Evolutionary conservation across 2,113 vertebrate genomes (phyloP), one percentile per base, ranked within the genome.

Genomic region (Equus przewalskii): DNA sequence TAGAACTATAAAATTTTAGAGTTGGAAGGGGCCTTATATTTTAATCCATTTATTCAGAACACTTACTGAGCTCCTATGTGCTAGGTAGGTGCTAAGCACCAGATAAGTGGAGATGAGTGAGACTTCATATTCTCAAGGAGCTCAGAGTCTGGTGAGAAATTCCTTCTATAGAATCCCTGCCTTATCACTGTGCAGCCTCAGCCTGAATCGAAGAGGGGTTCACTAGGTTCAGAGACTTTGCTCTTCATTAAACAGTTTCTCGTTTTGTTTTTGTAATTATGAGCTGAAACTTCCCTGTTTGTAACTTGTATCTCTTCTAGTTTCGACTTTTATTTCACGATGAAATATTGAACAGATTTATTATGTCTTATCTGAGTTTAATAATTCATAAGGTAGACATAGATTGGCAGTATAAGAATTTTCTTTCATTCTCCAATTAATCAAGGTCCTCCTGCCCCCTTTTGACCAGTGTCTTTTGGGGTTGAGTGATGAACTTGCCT

Each of bases 401-500:
- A 51, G 46, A 80, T 58, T 26, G 70, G 12, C 10, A 79, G 24
- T 54, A 22, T 64, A 70, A 89, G 33, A 70, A 86, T 86, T 95
- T 85, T 86, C 22, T 94, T 91, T 94, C 51, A 41, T 54, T 73
- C 4, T 69, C 5, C 51, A 90, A 7, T 26, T 70, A 65, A 64
- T 89, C n/a, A 91, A 44, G n/a, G 65, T 4, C 10, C 30, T 13
- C n/a, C 19, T 1, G 12, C 30, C 15, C 12, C 62, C 46, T 12
- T 51, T 30, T n/a, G 19, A 26, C 75, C 30, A 28, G 33, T 72
- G 12, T 81, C 19, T 51, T 97, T 60, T 89, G 99, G 99, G 99
- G 99, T 97, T 99, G 96, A 98, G 98, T 72, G 99, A 99, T 96
- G 99, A 99, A 97, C 97, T 99, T 97, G 99, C 99, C 15, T 97